phyloP scores from a whole-genome alignment of 2,113 vertebrate species.

The Colossoma macropomum region DNA sequence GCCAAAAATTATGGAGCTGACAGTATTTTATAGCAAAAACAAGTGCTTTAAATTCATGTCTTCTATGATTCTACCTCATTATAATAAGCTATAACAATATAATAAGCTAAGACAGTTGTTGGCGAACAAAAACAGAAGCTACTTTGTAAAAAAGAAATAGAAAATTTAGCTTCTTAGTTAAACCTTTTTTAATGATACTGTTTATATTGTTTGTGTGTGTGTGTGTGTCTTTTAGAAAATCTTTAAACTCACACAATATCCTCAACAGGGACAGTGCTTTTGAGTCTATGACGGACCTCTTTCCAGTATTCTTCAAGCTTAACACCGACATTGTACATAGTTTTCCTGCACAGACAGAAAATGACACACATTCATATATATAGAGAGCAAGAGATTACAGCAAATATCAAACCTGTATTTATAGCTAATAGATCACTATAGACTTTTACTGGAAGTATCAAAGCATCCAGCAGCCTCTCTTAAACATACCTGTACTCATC shows the following conservation, averaged over 20 bases:
- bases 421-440: not conserved
- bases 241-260: constrained; percentile 83
- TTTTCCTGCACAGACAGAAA: constrained; percentile 77
- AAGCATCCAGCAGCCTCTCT: not conserved
- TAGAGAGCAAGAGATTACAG: no score
- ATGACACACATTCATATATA: not conserved
- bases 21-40: no score
- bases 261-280: constrained; percentile 80
- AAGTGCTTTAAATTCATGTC: no score
- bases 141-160: no score
- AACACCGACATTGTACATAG: constrained; percentile 81
- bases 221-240: not conserved
- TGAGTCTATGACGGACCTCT: constrained; percentile 80
- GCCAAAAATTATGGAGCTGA: no score
- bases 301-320: constrained; percentile 96
- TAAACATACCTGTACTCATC: constrained; percentile 89
- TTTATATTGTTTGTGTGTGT: not conserved
- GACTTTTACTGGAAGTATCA: not conserved
- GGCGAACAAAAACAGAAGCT: no score
- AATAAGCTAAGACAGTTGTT: no score
- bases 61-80: no score
- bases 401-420: not conserved
- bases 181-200: not conserved
- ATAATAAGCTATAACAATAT: no score
- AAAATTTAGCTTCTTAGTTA: no score